Evolutionary conservation across 2,113 vertebrate species (phyloP), one percentile per base, ranked within the genome.

Genomic region (Dascyllus trimaculatus): DNA sequence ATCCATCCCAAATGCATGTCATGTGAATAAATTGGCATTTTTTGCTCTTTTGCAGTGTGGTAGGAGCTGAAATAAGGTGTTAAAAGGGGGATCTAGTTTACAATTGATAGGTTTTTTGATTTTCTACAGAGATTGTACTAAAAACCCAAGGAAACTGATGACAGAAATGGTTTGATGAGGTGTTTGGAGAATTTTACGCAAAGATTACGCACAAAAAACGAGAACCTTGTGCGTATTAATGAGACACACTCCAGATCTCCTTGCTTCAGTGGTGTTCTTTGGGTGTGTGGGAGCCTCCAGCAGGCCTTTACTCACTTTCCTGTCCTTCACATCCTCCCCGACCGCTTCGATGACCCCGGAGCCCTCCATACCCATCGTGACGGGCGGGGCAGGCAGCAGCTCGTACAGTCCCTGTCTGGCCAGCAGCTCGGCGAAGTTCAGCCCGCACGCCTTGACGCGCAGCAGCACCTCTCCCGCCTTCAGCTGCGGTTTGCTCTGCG

Each of bases 381-480:
- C 52, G 9, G 96, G 97, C 78, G 94, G 95, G 19, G 94, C 18
- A 2, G 96, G 95, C 74, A 96, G 91, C 15, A 93, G 92, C 21
- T 97, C 96, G 86, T 96, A 96, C 62, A 97, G 74, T 1, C 97
- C 97, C 88, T 97, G 96, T 5, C 94, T 91, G 56, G 86, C 95
- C 94, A 97, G 78, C 81, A 98, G 88, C 70, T 98, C 96, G 4
- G 96, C 92, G 84, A 98, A 98, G 93, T 97, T 98, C 64, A 98
- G 93, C 66, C 97, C 97, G 79, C 96, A 96, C 87, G 96, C 97
- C 75, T 89, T 92, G 53, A 98, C 93, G 10, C 94, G 91, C 54
- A 98, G 86, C 35, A 94, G 90, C 22, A 97, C 78, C 85, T 97
- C 95, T 0, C 93, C 95, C 0, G 94, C 73, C 11, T 91, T 77